A percentile compares a stretch with the other conserved stretches of the same genome.
Conservation (phyloP, 2,797 vertebrate genomes). For the Gymnocypris eckloni region DNA sequence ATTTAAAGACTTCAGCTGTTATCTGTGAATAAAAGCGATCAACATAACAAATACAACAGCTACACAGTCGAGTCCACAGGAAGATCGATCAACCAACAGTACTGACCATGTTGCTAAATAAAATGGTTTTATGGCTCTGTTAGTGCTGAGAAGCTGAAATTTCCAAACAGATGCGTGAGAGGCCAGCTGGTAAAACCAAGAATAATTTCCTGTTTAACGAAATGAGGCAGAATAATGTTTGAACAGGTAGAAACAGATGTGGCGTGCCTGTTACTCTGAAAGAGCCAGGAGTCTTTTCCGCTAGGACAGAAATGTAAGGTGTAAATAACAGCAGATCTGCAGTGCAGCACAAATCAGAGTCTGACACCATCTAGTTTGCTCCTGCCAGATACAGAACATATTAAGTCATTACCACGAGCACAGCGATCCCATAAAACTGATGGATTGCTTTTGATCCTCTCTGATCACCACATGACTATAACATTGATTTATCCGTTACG, state of each 20-base stretch:
- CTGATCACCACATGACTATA: slow-evolving; percentile 69
- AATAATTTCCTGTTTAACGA: slow-evolving; percentile 47
- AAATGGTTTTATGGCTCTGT: slow-evolving; percentile 40
- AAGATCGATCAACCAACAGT: background rate
- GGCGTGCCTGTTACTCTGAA: slow-evolving; percentile 13
- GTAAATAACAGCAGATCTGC: slow-evolving; percentile 45
- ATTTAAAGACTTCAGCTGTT: slow-evolving; percentile 15
- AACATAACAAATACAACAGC: slow-evolving; percentile 23
- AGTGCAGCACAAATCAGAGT: slow-evolving; percentile 42
- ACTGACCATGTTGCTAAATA: slow-evolving; percentile 19
- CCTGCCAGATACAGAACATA: slow-evolving; percentile 40
- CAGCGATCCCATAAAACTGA: slow-evolving; percentile 31
- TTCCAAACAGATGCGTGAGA: slow-evolving; percentile 30
- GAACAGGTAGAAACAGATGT: slow-evolving; percentile 43
- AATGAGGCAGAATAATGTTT: slow-evolving; percentile 41
- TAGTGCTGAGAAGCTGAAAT: slow-evolving; percentile 14
- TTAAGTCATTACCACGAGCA: slow-evolving; percentile 48
- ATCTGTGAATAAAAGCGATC: slow-evolving; percentile 33
- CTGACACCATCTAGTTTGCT: slow-evolving; percentile 37
- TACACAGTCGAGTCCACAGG: slow-evolving; percentile 2
- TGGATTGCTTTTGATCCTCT: slow-evolving; percentile 33
- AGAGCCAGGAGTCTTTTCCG: slow-evolving; percentile 23
- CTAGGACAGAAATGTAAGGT: slow-evolving; percentile 17
- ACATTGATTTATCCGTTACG: slow-evolving; percentile 26
- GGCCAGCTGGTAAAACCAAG: slow-evolving; percentile 16